Percentiles rank a stretch among this genome's conserved stretches.
These are phyloP conservation scores for Corbicula japonica DNA, from an alignment of 2,888 invertebrate species.

Conservation along the genomic window DNA sequence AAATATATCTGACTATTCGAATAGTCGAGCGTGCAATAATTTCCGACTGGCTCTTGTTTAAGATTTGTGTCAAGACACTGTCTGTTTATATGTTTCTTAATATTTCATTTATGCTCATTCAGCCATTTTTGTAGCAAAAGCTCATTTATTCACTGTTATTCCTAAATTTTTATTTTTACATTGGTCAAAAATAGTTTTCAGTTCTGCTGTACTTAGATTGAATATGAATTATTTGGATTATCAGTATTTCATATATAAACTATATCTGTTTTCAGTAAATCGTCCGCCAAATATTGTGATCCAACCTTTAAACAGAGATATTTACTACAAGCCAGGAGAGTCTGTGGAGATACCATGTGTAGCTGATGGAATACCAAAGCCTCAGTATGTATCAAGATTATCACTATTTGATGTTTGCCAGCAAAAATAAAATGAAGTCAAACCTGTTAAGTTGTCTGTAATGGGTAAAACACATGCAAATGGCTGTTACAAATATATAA, in stretches of 20 bases:
- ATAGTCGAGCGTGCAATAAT: too few species aligned
- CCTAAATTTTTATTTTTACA: neutral
- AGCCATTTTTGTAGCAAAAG: neutral
- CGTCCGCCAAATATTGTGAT: slow-evolving; percentile 77
- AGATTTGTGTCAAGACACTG: too few species aligned
- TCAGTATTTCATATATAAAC: too few species aligned
- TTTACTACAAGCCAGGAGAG: slow-evolving; percentile 87
- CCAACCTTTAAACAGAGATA: slow-evolving; percentile 69
- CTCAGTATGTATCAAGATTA: slow-evolving; percentile 89
- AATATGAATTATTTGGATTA: too few species aligned
- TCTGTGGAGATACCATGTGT: slow-evolving; percentile 96
- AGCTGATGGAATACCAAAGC: slow-evolving; percentile 98
- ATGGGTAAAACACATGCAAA: too few species aligned
- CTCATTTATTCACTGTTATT: neutral
- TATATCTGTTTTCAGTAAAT: slow-evolving; percentile 58
- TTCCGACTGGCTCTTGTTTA: too few species aligned
- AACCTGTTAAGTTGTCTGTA: neutral
- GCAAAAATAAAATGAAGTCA: neutral
- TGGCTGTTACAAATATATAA: neutral
- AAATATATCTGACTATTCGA: too few species aligned
- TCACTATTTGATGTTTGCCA: neutral
- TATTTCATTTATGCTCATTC: neutral
- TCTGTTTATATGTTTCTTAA: neutral
- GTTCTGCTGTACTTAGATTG: neutral
- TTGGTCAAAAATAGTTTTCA: neutral